Base-by-base conservation (phyloP, 2,797 vertebrate species). In the Microcaecilia unicolor region DNA sequence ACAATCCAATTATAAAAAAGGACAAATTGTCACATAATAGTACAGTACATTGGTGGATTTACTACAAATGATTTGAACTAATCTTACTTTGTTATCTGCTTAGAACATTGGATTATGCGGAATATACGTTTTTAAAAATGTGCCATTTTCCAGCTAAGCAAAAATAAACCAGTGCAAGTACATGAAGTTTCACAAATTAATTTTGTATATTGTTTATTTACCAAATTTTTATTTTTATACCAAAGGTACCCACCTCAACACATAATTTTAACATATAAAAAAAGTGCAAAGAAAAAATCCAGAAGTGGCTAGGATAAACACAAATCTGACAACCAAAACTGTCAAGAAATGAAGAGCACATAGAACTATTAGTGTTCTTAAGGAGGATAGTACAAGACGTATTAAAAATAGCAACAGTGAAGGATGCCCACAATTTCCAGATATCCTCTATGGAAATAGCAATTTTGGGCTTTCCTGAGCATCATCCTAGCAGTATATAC, bases 361-460 rank as follows among this genome's bases (percentile, higher is more conserved):
- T 22, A 54, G 46, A 33, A 57, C 8, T 45, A 28, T 68, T 79
- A 85, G 78, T 82, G 78, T 80, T 72, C 55, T 2, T 35, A 8
- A 48, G 46, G 50, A 60, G 61, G 48, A 55, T 15, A 44, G 32
- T 28, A 25, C 1, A 9, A 46, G 50, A 15, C 21, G 13, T 41
- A 41, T 27, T 51, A 56, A 46, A 58, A 48, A 38, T 25, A 12
- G 25, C 0, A 5, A 10, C 22, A 30, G 22, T 29, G n/a, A 25
- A 19, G 46, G 58, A 52, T 54, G 37, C 45, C 33, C 28, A 41
- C 21, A 25, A 19, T 38, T 38, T 42, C 43, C 2, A 34, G 16
- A 15, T n/a, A n/a, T n/a, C 3, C 35, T 49, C 50, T 47, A 52
- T 58, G 58, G 18, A 18, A 55, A 45, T 2, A 23, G 22, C 18